Percentiles rank a stretch among this genome's conserved stretches.
These are phyloP conservation scores for Plectropomus leopardus DNA, from an alignment of 2,113 vertebrate genomes.

Conservation along the genomic window DNA sequence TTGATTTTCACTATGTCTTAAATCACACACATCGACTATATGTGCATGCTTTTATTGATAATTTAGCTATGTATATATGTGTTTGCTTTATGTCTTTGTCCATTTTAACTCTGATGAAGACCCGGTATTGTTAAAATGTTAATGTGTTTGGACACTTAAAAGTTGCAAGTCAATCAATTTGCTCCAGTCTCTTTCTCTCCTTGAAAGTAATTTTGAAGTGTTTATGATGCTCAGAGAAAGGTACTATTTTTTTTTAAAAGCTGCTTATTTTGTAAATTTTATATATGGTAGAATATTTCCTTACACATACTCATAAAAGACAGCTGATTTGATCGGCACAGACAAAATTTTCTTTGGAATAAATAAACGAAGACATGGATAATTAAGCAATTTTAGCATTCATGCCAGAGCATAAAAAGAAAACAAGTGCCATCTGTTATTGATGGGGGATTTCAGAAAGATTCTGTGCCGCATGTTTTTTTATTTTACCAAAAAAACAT, in stretches of 20 bases:
- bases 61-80: not conserved
- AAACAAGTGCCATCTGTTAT: conserved; percentile 40
- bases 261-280: not conserved
- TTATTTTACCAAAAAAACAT: not conserved
- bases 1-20: not conserved
- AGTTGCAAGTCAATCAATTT: not conserved
- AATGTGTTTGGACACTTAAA: not conserved
- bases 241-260: not conserved
- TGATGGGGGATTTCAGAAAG: conserved; percentile 31
- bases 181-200: not conserved
- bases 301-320: not conserved
- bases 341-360: conserved; percentile 19
- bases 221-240: not conserved
- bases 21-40: not conserved
- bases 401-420: not conserved
- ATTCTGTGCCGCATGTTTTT: not conserved
- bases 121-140: not conserved
- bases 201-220: not conserved
- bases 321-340: conserved; percentile 9
- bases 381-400: conserved; percentile 5
- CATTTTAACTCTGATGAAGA: not conserved
- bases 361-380: conserved; percentile 5
- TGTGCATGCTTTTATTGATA: not conserved
- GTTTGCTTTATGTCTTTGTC: not conserved
- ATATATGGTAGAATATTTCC: not conserved